These are phyloP conservation scores for Aramus guarauna DNA, from an alignment of 2,113 vertebrate genomes.

Conservation along the genomic window DNA sequence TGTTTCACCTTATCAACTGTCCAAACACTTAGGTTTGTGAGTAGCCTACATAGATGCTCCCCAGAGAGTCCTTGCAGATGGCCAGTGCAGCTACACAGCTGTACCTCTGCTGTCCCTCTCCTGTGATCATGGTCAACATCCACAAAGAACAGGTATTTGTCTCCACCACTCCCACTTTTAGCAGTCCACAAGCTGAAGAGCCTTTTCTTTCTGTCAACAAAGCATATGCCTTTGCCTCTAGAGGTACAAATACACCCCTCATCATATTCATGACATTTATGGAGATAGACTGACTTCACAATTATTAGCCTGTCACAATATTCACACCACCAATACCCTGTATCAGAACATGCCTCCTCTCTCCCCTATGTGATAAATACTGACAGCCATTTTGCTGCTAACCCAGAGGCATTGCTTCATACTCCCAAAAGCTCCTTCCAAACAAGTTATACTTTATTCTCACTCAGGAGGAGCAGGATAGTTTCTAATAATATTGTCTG, in stretches of 20 bases:
- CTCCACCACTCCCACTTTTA: neutral
- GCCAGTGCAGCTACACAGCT: fast-evolving
- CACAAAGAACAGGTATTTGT: neutral
- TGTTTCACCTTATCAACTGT: neutral
- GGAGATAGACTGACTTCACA: neutral
- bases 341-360: neutral
- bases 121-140: neutral
- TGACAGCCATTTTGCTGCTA: neutral
- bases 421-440: neutral
- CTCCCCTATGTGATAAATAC: neutral
- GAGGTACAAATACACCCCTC: neutral
- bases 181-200: neutral
- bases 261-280: neutral
- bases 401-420: neutral
- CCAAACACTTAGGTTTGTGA: neutral
- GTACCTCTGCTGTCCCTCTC: neutral
- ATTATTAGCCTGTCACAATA: neutral
- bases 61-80: neutral
- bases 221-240: neutral
- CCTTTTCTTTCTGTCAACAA: neutral
- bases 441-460: neutral
- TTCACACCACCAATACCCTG: neutral
- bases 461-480: neutral
- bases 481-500: neutral
- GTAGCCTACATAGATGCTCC: neutral